Conservation (phyloP, 2,888 invertebrate species). For the Ptilodon capucinus region DNA sequence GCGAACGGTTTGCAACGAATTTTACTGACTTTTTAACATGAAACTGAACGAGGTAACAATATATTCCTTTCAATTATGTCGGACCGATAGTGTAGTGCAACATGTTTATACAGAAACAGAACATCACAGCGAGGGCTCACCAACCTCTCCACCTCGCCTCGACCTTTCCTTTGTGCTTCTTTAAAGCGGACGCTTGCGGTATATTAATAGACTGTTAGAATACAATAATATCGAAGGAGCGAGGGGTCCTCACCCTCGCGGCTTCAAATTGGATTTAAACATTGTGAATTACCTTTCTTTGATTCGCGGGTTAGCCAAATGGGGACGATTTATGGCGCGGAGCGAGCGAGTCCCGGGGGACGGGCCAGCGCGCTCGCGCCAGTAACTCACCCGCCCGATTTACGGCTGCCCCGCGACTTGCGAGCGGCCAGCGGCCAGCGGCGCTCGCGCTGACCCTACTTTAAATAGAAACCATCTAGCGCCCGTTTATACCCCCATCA, state of each 20-base stretch:
- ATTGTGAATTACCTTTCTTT: slow-evolving; percentile 78
- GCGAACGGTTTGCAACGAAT: neutral
- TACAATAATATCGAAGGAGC: slow-evolving; percentile 46
- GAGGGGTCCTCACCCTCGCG: slow-evolving; percentile 41
- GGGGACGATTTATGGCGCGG: slow-evolving; percentile 75
- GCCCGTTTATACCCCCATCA: slow-evolving; percentile 60
- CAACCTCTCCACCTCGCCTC: neutral
- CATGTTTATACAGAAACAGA: neutral
- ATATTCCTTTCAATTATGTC: too few species aligned
- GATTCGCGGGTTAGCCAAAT: slow-evolving; percentile 77
- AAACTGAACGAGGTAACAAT: neutral
- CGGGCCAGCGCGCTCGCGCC: slow-evolving; percentile 16
- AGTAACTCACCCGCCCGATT: slow-evolving; percentile 51
- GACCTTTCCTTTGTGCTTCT: slow-evolving; percentile 15
- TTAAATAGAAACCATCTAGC: slow-evolving; percentile 50
- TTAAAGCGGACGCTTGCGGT: slow-evolving; percentile 36
- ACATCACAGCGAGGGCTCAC: neutral
- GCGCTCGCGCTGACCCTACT: slow-evolving; percentile 48
- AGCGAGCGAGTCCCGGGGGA: slow-evolving; percentile 36
- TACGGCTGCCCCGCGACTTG: slow-evolving; percentile 54
- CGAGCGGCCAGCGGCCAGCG: slow-evolving; percentile 40
- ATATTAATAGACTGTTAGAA: slow-evolving; percentile 47
- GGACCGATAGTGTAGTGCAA: too few species aligned
- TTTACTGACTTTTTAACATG: neutral
- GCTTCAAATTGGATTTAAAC: slow-evolving; percentile 74